Evolutionary conservation across 2,113 vertebrate species (phyloP), one percentile per base, ranked within the genome.

Genomic region (Hiodon tergisus): DNA sequence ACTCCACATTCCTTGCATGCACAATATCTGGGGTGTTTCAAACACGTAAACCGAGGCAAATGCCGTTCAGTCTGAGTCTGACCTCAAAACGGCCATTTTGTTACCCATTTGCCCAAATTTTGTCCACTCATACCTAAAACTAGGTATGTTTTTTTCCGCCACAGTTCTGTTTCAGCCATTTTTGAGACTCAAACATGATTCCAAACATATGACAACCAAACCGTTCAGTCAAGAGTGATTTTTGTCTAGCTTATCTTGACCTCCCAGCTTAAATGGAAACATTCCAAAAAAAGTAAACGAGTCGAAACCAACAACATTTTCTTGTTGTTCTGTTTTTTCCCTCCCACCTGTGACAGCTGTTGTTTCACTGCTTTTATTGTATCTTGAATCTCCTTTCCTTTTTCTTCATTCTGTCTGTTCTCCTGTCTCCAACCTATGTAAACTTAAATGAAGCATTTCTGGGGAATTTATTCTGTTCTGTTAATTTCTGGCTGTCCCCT

Each of bases 11-110:
- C 46, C 66, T 59, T 63, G 54, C 51, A 16, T 31, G 10, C 66
- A 13, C 13, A 75, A 75, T 66, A 69, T 75, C 74, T 75, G 73
- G 62, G 6, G 1, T 47, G 52, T 11, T 5, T 13, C 6, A 13
- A 7, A 4, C 8, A 52, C 50, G 7, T 8, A 13, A 16, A 46
- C 58, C 50, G 51, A 8, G 9, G 16, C 59, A 17, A 47, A 63
- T n/a, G 3, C 14, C 7, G 9, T 9, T 59, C 9, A 9, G 9
- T 57, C 14, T 2, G 14, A 3, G 7, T 59, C 58, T 59, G 9
- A 14, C 14, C 4, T 9, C 58, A 59, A 31, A 31, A 31, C 2
- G 31, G 31, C n/a, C 61, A 17, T 16, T 63, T 17, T 17, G 14
- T 16, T 17, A 16, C n/a, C 61, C 16, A 16, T 17, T 7, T 17